Percentiles rank a stretch among this genome's conserved stretches.
Evolutionary conservation across 2,888 invertebrate genomes (phyloP).

Genomic region (Eustalomyia histrio): DNA sequence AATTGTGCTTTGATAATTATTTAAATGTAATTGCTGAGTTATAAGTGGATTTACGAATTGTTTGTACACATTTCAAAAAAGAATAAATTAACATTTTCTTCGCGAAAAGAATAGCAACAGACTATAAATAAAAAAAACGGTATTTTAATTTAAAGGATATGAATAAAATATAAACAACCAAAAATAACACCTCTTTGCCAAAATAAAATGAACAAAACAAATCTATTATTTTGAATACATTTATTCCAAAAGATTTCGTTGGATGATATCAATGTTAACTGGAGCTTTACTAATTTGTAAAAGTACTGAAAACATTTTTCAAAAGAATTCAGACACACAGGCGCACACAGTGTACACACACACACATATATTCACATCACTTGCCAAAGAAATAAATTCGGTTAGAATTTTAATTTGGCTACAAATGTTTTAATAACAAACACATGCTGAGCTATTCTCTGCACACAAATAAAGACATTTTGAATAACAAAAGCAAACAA

Average conservation of each 20-base stretch:
- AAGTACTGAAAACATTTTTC: conserved; percentile 51
- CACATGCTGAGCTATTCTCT: conserved; percentile 46
- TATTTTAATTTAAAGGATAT: background rate
- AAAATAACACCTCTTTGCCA: background rate
- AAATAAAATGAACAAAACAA: too few relatives aligned
- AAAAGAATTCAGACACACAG: conserved; percentile 34
- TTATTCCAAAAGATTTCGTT: conserved; percentile 24
- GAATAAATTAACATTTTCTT: too few relatives aligned
- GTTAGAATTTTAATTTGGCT: conserved; percentile 62
- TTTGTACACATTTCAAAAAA: too few relatives aligned
- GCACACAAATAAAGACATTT: conserved; percentile 61
- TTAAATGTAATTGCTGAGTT: too few relatives aligned
- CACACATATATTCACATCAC: conserved; percentile 8
- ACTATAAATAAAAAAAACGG: background rate
- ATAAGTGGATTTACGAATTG: too few relatives aligned
- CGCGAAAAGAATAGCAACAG: too few relatives aligned
- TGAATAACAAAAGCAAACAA: conserved; percentile 30
- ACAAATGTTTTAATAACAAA: conserved; percentile 62
- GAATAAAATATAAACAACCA: background rate
- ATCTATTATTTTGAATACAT: conserved; percentile 1
- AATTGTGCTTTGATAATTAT: too few relatives aligned
- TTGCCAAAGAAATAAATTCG: conserved; percentile 54
- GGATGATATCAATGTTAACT: conserved; percentile 60
- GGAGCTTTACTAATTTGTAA: conserved; percentile 60
- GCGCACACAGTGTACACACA: background rate